Evolutionary conservation across 2,797 vertebrate species (phyloP), one percentile per base, ranked within the genome.

Genomic region (Scleropages formosus): DNA sequence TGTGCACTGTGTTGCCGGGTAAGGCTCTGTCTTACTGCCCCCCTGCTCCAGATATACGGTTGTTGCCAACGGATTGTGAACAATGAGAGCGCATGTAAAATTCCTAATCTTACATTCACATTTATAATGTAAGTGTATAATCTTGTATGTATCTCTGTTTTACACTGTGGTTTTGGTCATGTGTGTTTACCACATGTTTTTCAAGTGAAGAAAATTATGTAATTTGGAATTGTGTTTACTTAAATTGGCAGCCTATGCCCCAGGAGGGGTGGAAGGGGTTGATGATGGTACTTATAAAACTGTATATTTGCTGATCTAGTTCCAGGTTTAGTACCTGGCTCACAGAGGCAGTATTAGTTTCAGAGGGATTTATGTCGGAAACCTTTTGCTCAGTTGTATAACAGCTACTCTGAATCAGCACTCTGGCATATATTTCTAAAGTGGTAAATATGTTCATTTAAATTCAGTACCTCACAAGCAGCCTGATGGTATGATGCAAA

Each of bases 401-500:
- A 22, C 44, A 4, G 22, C 44, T 6, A 12, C 20, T 15, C 46
- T 65, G 68, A 13, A n/a, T 16, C 39, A 46, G 6, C 39, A 63
- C 4, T 27, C 22, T 15, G n/a, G 8, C 47, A 44, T 69, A 47
- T 67, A 10, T 66, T 22, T 18, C 16, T 20, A 39, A 44, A 64
- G 18, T 24, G 18, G 26, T n/a, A n/a, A 72, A n/a, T 60, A 31
- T 4, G 13, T 18, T 71, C 77, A 79, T 77, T 78, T 74, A 59
- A 47, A 71, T 79, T 74, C 73, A 78, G 80, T 81, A 59, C 71
- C 53, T 70, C 49, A 47, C 72, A 15, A 39, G 31, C 31, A 39
- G 62, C 74, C 75, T 67, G 71, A 71, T 79, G 75, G 51, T 60
- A 24, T 71, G 16, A 20, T 58, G n/a, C 74, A 72, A 67, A 62